phyloP scores from a whole-genome alignment of 2,113 vertebrate genomes.

The Spea bombifrons region DNA sequence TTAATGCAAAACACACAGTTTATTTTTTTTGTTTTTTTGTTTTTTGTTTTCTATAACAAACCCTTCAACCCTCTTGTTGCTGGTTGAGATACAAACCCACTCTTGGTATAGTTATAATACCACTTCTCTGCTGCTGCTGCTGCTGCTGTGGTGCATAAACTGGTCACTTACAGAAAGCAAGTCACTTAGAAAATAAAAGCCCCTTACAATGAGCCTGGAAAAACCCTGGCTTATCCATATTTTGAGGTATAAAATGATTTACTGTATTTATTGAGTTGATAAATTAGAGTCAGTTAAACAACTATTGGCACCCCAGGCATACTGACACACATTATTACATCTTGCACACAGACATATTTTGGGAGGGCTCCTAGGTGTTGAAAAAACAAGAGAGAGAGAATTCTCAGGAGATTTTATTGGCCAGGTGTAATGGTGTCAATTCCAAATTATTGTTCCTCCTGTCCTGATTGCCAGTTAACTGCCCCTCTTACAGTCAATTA shows the following conservation, averaged over 20 bases:
- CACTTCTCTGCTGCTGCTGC: too few relatives aligned
- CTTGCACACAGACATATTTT: background rate
- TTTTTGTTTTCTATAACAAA: too few relatives aligned
- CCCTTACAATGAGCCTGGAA: too few relatives aligned
- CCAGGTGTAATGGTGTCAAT: background rate
- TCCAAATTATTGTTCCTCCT: background rate
- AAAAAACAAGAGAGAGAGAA: background rate
- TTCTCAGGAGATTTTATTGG: constrained; percentile 8
- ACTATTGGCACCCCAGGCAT: background rate
- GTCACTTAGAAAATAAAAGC: too few relatives aligned
- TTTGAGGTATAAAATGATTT: background rate
- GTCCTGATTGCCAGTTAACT: background rate
- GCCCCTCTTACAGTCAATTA: background rate
- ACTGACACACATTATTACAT: background rate
- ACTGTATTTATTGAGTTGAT: background rate
- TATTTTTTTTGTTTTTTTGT: too few relatives aligned
- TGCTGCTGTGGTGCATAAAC: too few relatives aligned
- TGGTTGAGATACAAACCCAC: too few relatives aligned
- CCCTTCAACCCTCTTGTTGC: too few relatives aligned
- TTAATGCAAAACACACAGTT: too few relatives aligned
- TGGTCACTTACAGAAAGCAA: too few relatives aligned
- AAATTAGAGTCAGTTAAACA: background rate
- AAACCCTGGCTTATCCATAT: background rate
- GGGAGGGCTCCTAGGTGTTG: background rate
- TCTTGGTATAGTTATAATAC: too few relatives aligned